Evolutionary conservation across 2,113 vertebrate species (phyloP).

Genomic region (Protobothrops mucrosquamatus): DNA sequence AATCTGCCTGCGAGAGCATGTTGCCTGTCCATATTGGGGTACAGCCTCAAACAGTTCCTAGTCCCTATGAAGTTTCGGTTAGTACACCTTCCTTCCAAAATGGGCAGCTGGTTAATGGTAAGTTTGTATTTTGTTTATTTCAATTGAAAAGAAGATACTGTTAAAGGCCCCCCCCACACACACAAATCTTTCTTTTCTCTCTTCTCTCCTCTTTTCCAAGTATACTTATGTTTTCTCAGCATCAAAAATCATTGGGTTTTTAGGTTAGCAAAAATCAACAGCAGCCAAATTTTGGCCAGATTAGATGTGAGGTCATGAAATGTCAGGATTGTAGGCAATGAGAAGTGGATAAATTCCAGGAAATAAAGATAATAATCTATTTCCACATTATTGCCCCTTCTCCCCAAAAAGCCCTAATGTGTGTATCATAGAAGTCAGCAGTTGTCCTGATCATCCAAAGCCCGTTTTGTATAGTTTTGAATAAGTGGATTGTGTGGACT

Average conservation of each 20-base stretch:
- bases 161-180: neutral
- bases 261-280: neutral
- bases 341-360: neutral
- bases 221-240: neutral
- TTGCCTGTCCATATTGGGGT: constrained; percentile 41
- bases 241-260: neutral
- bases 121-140: neutral
- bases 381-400: neutral
- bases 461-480: neutral
- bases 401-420: neutral
- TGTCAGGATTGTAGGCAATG: neutral
- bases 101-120: constrained; percentile 38
- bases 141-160: neutral
- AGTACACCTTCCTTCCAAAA: constrained; percentile 23
- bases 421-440: neutral
- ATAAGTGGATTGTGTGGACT: neutral
- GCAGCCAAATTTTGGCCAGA: neutral
- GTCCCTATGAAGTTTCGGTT: constrained; percentile 45
- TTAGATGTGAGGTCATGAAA: neutral
- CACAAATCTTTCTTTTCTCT: neutral
- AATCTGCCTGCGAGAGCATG: constrained; percentile 40
- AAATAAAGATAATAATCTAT: neutral
- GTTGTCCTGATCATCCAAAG: neutral
- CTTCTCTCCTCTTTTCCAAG: neutral
- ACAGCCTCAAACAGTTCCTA: neutral